phyloP scores from a whole-genome alignment of 2,888 invertebrate species.

The Apotomis betuletana region DNA sequence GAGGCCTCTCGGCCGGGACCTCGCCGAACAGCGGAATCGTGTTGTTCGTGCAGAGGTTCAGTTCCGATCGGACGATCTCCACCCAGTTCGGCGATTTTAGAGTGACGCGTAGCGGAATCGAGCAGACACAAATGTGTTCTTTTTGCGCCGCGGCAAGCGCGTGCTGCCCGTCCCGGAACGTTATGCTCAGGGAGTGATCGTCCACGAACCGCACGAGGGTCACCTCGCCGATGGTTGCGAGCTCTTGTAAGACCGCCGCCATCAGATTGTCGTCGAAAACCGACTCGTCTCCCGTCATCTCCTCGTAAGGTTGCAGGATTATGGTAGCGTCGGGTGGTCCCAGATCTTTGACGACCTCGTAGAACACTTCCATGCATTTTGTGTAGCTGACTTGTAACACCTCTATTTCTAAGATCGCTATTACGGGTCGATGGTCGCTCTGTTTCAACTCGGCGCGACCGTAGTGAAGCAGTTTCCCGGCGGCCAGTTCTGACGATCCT shows the following conservation, averaged over 20 bases:
- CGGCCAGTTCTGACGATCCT: slow-evolving; percentile 85
- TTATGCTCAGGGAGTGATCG: slow-evolving; percentile 92
- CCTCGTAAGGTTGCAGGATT: slow-evolving; percentile 84
- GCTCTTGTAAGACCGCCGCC: slow-evolving; percentile 89
- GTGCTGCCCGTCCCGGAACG: slow-evolving; percentile 94
- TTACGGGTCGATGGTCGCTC: slow-evolving; percentile 98
- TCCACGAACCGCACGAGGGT: slow-evolving; percentile 95
- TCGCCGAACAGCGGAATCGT: slow-evolving; percentile 89
- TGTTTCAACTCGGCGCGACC: slow-evolving; percentile 97
- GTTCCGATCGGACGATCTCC: slow-evolving; percentile 90
- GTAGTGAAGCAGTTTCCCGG: slow-evolving; percentile 93
- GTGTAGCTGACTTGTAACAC: slow-evolving; percentile 90
- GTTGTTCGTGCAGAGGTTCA: slow-evolving; percentile 92
- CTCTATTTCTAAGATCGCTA: slow-evolving; percentile 95
- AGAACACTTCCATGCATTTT: slow-evolving; percentile 91
- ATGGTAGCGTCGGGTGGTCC: slow-evolving; percentile 98
- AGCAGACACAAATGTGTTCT: slow-evolving; percentile 84
- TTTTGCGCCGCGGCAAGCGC: slow-evolving; percentile 89
- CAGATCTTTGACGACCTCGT: slow-evolving; percentile 91
- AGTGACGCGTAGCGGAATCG: slow-evolving; percentile 86
- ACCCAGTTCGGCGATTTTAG: slow-evolving; percentile 95
- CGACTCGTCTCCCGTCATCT: slow-evolving; percentile 76
- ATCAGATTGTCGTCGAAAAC: slow-evolving; percentile 92
- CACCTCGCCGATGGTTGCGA: slow-evolving; percentile 94
- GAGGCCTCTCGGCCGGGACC: slow-evolving; percentile 65